Evolutionary conservation across 1,140 invertebrate genomes (phyloP).

Genomic region (Nautilus pompilius): DNA sequence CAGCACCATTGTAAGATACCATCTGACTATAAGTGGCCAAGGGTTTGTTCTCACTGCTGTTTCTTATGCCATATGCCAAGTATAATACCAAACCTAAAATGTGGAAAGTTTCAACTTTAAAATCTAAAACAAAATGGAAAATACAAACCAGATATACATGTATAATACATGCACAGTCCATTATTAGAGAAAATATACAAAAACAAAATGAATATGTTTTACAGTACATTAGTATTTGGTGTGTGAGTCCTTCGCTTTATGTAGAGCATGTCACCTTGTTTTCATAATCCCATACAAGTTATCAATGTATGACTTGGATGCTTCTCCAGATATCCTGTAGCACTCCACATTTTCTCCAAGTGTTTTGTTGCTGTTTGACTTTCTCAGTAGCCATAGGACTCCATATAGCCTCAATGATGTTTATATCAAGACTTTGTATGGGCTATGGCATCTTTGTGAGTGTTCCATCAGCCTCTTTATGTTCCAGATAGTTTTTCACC

Average conservation of each 20-base stretch:
- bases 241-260: neutral
- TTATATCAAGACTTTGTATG: too few species aligned
- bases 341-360: too few species aligned
- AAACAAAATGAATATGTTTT: neutral
- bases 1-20: conserved; percentile 33
- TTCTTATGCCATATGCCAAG: conserved; percentile 83
- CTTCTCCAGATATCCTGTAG: too few species aligned
- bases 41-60: conserved; percentile 75
- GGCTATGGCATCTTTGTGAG: too few species aligned
- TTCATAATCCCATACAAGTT: neutral
- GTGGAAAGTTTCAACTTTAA: conserved; percentile 4
- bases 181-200: neutral
- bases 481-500: too few species aligned
- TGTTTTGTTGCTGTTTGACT: too few species aligned
- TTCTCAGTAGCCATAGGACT: too few species aligned
- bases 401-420: too few species aligned
- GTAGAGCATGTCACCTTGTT: neutral
- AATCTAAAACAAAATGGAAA: neutral
- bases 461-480: too few species aligned
- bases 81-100: conserved; percentile 76
- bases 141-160: neutral
- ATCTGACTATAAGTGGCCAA: conserved; percentile 39
- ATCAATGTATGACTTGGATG: too few species aligned
- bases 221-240: neutral
- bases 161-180: neutral